Evolutionary conservation across 2,888 invertebrate genomes (phyloP).

Genomic region (Tetragonisca angustula): DNA sequence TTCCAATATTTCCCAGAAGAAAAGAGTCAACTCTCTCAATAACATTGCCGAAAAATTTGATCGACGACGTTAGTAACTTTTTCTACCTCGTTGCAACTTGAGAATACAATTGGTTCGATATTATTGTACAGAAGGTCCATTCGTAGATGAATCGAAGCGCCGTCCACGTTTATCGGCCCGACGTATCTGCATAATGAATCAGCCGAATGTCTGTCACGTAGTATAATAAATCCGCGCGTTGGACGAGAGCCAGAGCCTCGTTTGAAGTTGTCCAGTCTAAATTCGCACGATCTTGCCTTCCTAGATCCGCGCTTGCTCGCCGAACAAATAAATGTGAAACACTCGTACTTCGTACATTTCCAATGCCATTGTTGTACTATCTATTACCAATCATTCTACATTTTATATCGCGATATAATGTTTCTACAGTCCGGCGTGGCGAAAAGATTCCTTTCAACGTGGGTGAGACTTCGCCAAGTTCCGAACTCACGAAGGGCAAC

Average conservation of each 20-base stretch:
- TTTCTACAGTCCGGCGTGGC: too few relatives aligned
- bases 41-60: not conserved
- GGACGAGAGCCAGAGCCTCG: slow-evolving; percentile 36
- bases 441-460: too few relatives aligned
- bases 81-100: too few relatives aligned
- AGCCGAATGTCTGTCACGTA: slow-evolving; percentile 14
- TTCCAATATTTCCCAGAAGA: too few relatives aligned
- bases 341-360: too few relatives aligned
- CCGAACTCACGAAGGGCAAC: not conserved
- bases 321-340: not conserved
- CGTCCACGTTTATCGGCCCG: slow-evolving; percentile 38
- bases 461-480: not conserved
- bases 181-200: slow-evolving; percentile 41
- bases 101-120: not conserved
- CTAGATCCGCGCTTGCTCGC: not conserved
- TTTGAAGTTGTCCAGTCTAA: slow-evolving; percentile 7
- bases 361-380: too few relatives aligned
- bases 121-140: slow-evolving; percentile 30
- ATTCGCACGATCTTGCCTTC: not conserved
- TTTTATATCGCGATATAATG: too few relatives aligned
- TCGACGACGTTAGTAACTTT: too few relatives aligned
- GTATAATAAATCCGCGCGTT: slow-evolving; percentile 29
- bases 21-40: not conserved
- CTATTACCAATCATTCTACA: too few relatives aligned
- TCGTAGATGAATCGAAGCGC: not conserved